A percentile compares a stretch with the other conserved stretches of the same genome.
Evolutionary conservation across 2,113 vertebrate genomes (phyloP).

Genomic region (Pholis gunnellus): DNA sequence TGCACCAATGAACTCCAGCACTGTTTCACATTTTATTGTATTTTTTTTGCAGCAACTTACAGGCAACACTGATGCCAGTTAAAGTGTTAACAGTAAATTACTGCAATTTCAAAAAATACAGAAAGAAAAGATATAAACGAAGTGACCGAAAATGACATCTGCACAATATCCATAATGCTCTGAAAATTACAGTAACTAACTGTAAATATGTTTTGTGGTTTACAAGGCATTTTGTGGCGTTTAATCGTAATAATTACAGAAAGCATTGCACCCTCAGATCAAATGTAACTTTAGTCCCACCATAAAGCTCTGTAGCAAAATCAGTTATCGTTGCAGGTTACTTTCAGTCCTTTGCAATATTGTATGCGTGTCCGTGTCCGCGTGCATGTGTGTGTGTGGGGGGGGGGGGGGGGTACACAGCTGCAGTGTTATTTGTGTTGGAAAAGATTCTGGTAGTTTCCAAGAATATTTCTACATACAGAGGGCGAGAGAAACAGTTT

Average conservation of each 20-base stretch:
- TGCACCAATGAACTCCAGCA: neutral
- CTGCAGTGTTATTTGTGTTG: slow-evolving; percentile 92
- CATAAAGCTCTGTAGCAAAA: slow-evolving; percentile 18
- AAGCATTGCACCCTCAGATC: neutral
- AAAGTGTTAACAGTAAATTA: neutral
- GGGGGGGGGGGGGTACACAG: slow-evolving; percentile 40
- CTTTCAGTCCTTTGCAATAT: slow-evolving; percentile 23
- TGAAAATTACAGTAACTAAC: neutral
- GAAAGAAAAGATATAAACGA: neutral
- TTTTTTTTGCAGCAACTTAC: no score
- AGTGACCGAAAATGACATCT: neutral
- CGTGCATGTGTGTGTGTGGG: slow-evolving; percentile 42
- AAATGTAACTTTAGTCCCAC: neutral
- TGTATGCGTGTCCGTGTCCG: slow-evolving; percentile 34
- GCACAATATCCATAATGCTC: no score
- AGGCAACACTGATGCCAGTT: no score
- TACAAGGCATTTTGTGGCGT: neutral
- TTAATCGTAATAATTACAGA: neutral
- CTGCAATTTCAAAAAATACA: neutral
- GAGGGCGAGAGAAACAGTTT: slow-evolving; percentile 42
- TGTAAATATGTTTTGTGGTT: neutral
- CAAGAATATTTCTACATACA: slow-evolving; percentile 65
- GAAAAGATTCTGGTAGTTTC: slow-evolving; percentile 69
- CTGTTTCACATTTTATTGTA: no score
- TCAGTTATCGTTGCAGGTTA: slow-evolving; percentile 30